A percentile compares a stretch with the other conserved stretches of the same genome.
Conservation (phyloP, 2,113 vertebrate species). For the Sinosuthora webbiana region DNA sequence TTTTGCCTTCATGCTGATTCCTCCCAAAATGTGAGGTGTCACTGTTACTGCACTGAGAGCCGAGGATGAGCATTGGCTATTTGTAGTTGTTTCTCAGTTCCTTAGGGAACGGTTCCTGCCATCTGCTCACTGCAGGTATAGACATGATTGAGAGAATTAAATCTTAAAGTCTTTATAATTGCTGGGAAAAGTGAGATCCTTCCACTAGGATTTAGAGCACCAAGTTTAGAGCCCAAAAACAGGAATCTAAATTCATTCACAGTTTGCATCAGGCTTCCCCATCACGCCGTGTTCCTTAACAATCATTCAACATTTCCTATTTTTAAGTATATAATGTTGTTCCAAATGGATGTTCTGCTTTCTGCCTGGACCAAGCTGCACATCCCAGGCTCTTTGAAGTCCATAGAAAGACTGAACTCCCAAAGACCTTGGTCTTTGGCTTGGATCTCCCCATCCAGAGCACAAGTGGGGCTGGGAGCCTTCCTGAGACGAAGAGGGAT, state of each 20-base stretch:
- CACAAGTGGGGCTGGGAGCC: background rate
- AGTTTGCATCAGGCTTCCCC: background rate
- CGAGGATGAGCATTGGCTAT: background rate
- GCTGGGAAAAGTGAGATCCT: background rate
- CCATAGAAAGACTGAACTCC: background rate
- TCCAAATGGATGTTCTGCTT: background rate
- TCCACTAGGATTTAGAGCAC: background rate
- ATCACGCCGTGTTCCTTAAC: background rate
- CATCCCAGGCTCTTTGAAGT: constrained; percentile 30
- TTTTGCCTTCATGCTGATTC: background rate
- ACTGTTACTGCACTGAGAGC: background rate
- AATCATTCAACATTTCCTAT: background rate
- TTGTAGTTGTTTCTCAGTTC: background rate
- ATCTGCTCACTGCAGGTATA: constrained; percentile 6
- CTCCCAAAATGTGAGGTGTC: background rate
- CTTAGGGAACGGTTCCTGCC: background rate
- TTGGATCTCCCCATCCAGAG: background rate
- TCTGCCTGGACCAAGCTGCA: constrained; percentile 20
- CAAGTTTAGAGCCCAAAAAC: background rate
- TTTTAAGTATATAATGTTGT: background rate
- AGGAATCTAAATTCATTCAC: background rate
- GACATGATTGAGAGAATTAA: background rate
- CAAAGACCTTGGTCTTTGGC: constrained; percentile 25
- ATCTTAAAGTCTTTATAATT: background rate
- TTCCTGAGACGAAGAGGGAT: background rate